These are phyloP conservation scores for Acanthis flammea DNA, from an alignment of 2,797 vertebrate genomes.

Conservation along the genomic window DNA sequence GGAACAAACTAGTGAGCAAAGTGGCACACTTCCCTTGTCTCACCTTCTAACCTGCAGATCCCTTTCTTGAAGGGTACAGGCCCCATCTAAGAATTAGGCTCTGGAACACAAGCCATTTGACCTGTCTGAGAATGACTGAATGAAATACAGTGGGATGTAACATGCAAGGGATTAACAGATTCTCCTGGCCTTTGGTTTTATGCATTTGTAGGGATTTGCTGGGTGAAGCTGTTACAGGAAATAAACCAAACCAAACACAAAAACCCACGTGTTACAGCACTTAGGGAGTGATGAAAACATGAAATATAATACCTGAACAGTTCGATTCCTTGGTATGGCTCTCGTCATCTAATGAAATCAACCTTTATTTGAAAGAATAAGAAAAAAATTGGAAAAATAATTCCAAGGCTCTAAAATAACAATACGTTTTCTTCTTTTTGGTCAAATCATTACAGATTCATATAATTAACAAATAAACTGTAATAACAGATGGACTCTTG, in stretches of 20 bases:
- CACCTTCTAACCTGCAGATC: neutral
- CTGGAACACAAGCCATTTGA: neutral
- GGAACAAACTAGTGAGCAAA: neutral
- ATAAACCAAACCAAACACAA: neutral
- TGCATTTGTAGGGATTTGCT: neutral
- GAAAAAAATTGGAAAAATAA: neutral
- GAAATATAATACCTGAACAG: slow-evolving; percentile 78
- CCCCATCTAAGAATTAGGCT: neutral
- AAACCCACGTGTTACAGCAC: neutral
- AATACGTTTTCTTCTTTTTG: neutral
- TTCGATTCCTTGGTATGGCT: slow-evolving; percentile 68
- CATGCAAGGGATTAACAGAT: neutral
- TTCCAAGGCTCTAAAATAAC: neutral
- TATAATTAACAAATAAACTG: neutral
- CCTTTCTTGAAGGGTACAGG: neutral
- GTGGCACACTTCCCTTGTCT: neutral
- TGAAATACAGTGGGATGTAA: neutral
- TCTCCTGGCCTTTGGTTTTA: neutral
- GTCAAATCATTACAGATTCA: neutral
- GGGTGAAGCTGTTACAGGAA: neutral
- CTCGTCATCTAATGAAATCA: slow-evolving; percentile 86
- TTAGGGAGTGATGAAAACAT: neutral
- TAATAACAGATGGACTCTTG: neutral
- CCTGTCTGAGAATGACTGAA: neutral
- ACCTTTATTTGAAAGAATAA: slow-evolving; percentile 76